Percentiles rank a stretch among this genome's conserved stretches.
phyloP scores from a whole-genome alignment of 2,888 invertebrate genomes.

The Malthinus seriepunctatus region DNA sequence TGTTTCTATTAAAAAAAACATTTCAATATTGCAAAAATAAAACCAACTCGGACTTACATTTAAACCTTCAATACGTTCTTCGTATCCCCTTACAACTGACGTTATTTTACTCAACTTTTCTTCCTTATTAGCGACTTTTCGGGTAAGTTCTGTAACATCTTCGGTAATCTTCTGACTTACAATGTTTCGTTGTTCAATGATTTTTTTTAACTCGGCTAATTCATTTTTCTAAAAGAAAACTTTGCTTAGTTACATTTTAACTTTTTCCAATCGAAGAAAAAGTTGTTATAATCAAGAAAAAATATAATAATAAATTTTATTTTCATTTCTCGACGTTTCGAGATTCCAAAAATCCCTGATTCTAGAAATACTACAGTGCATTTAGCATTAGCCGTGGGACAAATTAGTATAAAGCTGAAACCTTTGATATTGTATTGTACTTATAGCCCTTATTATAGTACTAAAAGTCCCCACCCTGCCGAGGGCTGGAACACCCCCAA shows the following conservation, averaged over 20 bases:
- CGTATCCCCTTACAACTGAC: slow-evolving; percentile 40
- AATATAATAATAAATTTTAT: no score
- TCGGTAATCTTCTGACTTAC: slow-evolving; percentile 45
- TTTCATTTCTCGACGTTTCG: no score
- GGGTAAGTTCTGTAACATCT: slow-evolving; percentile 42
- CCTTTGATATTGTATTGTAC: no score
- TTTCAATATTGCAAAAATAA: not conserved
- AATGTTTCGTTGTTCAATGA: slow-evolving; percentile 50
- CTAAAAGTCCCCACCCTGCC: no score
- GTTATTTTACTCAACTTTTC: slow-evolving; percentile 48
- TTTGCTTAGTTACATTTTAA: no score
- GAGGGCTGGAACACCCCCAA: no score
- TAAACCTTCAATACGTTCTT: slow-evolving; percentile 42
- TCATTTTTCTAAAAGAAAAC: slow-evolving; percentile 49
- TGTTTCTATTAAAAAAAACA: slow-evolving; percentile 51
- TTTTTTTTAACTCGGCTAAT: slow-evolving; percentile 48
- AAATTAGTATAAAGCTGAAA: no score
- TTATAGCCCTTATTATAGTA: no score
- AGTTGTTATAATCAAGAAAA: not conserved
- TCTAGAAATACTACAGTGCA: no score
- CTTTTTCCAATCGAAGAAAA: slow-evolving; percentile 12
- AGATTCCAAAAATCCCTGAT: no score
- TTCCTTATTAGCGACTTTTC: slow-evolving; percentile 49
- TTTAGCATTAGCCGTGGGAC: no score
- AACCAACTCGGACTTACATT: slow-evolving; percentile 35